Evolutionary conservation across 2,113 vertebrate species (phyloP), one percentile per base, ranked within the genome.

Genomic region (Mesocricetus auratus): DNA sequence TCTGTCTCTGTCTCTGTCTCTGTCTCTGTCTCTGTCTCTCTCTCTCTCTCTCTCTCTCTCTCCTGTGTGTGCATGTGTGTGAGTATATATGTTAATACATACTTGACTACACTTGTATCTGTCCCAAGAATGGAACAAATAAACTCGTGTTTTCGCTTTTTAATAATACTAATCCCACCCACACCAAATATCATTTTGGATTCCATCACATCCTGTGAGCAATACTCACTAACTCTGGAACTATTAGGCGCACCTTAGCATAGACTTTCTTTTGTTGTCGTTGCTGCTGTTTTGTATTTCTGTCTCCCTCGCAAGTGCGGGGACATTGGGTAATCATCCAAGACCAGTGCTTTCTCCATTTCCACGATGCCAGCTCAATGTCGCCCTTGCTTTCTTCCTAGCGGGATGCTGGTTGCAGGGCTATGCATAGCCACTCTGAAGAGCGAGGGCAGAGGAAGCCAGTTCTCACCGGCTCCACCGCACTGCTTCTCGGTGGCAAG

Each of bases 101-200:
- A 81, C 0, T 66, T 12, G 19, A 39, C 8, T 89, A 19, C 58
- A 69, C 12, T 17, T 73, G 39, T 29, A 45, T 68, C 94, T 56
- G 11, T 39, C 68, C 12, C 36, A 74, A 75, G 68, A 93, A 95
- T 42, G 53, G 66, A 75, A 69, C 45, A 50, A 89, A 83, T 74
- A 31, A 92, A 39, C 58, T 3, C 71, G 7, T 33, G n/a, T 39
- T 64, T 95, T 88, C 64, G 47, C 50, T 77, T 96, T 96, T 79
- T 74, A 91, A 79, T 92, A 22, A 81, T 68, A 77, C 36, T 39
- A 50, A 94, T 64, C n/a, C n/a, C 71, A 60, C 21, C 58, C 71
- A 36, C 53, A 60, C 5, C 69, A 29, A 89, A 69, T 78, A 29
- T 60, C 86, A 74, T 78, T 95, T 90, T 74, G 73, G 26, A 89